Base-by-base conservation (phyloP, 2,113 vertebrate species). In the Gymnogyps californianus region DNA sequence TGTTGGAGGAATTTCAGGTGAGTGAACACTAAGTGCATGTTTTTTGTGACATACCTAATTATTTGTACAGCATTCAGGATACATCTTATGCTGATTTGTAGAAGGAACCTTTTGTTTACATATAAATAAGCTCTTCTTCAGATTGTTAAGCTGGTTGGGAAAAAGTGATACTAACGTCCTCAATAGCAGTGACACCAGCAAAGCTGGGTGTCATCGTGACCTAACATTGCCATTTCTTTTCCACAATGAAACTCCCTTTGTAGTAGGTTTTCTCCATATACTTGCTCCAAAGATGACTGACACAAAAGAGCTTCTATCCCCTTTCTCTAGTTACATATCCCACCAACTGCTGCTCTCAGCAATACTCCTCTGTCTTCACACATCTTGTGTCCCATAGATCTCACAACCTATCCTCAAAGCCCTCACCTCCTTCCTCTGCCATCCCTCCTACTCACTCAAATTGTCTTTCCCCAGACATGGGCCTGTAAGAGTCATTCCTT, bases 401-500 rank as follows among this genome's bases (percentile, higher is more conserved):
- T 79, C 70, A 57, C 44, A 58, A n/a, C 3, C 25, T 31, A 21
- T 32, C 47, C 71, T 55, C 32, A 59, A 86, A 87, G 44, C 12
- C 49, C n/a, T 55, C 1, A 0, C 8, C 64, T 51, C 19, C 29
- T 32, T 84, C 34, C 70, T 17, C 36, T 55, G 29, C 64, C 55
- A 67, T 10, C 10, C 7, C 31, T 69, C 31, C 76, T 38, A 25
- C 31, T 59, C n/a, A 20, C 13, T 54, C 14, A 1, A 77, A 32
- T 10, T 0, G 0, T 9, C 64, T 8, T 71, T 72, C 58, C 32
- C 15, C 29, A 70, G 24, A 69, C 31, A 17, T 2, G 21, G 38
- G 29, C n/a, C 74, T 49, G 46, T 46, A 42, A 36, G 34, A 82
- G n/a, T 36, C 17, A 36, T 13, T 89, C n/a, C 49, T 38, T 47